A percentile compares a stretch with the other conserved stretches of the same genome.
These are phyloP conservation scores for Sipha flava DNA, from an alignment of 1,140 invertebrate species.

Conservation along the genomic window DNA sequence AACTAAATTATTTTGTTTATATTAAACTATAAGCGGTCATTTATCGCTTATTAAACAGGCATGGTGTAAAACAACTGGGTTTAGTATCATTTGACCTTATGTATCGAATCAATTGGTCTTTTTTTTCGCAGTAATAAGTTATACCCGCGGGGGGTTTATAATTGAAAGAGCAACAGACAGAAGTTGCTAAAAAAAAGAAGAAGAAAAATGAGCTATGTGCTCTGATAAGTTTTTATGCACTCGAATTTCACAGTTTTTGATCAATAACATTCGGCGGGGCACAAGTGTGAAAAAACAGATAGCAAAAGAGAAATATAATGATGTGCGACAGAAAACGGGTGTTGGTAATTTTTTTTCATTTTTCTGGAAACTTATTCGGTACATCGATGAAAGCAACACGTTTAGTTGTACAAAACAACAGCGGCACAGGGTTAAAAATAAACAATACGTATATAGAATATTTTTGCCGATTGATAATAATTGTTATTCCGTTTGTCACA, in stretches of 20 bases:
- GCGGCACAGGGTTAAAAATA: not conserved
- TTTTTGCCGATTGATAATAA: not conserved
- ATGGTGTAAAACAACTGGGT: not conserved
- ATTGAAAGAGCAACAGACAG: not conserved
- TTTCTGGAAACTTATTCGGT: too few relatives aligned
- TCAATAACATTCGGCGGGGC: not conserved
- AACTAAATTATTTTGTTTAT: not conserved
- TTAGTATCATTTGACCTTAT: not conserved
- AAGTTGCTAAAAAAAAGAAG: not conserved
- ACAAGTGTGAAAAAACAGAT: not conserved
- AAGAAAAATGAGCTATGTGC: not conserved
- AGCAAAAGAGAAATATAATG: not conserved
- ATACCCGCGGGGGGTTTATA: slow-evolving; percentile 8
- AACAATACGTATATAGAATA: not conserved
- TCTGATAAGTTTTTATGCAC: not conserved
- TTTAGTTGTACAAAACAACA: too few relatives aligned
- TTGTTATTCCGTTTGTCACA: slow-evolving; percentile 6
- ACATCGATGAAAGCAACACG: too few relatives aligned
- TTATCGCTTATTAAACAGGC: not conserved
- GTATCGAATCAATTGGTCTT: slow-evolving; percentile 15
- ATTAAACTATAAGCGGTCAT: not conserved
- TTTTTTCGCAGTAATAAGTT: not conserved
- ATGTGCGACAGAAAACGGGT: not conserved
- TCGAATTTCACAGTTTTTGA: not conserved
- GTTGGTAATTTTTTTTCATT: too few relatives aligned